These are phyloP conservation scores for Apodemus agrarius DNA, from an alignment of 2,797 vertebrate genomes.

Conservation along the genomic window DNA sequence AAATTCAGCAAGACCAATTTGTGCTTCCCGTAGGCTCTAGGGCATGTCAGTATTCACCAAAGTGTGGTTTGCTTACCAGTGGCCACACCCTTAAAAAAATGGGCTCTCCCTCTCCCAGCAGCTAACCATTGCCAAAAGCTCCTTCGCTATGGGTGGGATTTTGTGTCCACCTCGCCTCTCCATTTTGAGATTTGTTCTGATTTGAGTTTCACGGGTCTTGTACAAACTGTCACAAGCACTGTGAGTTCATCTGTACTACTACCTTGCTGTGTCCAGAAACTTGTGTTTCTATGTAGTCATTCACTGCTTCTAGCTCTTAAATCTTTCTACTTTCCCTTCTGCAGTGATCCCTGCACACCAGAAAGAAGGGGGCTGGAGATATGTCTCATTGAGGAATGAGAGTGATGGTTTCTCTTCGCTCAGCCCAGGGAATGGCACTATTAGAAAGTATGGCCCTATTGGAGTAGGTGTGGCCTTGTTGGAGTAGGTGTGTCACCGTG, in stretches of 20 bases:
- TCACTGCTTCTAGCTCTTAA: neutral
- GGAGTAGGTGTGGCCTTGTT: too few relatives aligned
- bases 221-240: neutral
- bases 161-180: neutral
- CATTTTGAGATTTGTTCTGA: neutral
- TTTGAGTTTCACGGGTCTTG: neutral
- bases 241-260: neutral
- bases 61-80: neutral
- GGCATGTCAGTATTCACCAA: neutral
- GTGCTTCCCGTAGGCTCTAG: neutral
- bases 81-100: neutral
- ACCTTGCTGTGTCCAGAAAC: neutral
- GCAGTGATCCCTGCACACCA: neutral
- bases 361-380: neutral
- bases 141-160: neutral
- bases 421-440: too few relatives aligned
- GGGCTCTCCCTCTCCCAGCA: neutral
- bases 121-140: neutral
- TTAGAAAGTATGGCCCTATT: too few relatives aligned
- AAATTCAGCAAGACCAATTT: neutral
- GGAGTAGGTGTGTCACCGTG: too few relatives aligned
- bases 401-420: too few relatives aligned
- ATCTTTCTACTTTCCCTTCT: neutral
- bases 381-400: neutral
- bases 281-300: neutral